Evolutionary conservation across 2,113 vertebrate species (phyloP).

Genomic region (Tachysurus vachellii): DNA sequence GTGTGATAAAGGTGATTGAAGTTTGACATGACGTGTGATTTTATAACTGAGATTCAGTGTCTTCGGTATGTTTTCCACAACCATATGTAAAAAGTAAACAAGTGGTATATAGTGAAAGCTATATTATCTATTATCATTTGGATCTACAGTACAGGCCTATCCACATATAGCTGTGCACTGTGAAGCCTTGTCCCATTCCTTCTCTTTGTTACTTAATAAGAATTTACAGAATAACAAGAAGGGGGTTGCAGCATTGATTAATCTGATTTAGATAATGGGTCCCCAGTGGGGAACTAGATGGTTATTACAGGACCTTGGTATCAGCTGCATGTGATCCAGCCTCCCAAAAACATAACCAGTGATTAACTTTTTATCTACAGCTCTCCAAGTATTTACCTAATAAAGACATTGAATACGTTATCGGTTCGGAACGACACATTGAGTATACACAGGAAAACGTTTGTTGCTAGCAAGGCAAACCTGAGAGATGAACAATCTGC

Average conservation of each 20-base stretch:
- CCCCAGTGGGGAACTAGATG: neutral
- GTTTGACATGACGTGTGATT: no score
- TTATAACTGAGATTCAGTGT: no score
- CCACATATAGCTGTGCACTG: neutral
- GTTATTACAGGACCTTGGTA: neutral
- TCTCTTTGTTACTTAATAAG: neutral
- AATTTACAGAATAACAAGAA: neutral
- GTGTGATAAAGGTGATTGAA: no score
- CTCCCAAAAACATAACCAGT: neutral
- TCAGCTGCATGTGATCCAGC: neutral
- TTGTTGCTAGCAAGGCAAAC: neutral
- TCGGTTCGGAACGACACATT: neutral
- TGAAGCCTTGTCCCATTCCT: neutral
- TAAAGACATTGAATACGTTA: neutral
- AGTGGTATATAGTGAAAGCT: no score
- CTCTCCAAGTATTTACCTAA: neutral
- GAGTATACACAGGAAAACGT: neutral
- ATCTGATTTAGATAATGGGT: neutral
- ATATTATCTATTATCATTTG: neutral
- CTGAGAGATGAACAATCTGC: neutral
- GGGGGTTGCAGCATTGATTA: neutral
- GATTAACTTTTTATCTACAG: neutral
- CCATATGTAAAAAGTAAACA: no score
- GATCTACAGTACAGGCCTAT: neutral
- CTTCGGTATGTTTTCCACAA: no score